Evolutionary conservation across 2,797 vertebrate genomes (phyloP).

Genomic region (Malurus leucopterus): DNA sequence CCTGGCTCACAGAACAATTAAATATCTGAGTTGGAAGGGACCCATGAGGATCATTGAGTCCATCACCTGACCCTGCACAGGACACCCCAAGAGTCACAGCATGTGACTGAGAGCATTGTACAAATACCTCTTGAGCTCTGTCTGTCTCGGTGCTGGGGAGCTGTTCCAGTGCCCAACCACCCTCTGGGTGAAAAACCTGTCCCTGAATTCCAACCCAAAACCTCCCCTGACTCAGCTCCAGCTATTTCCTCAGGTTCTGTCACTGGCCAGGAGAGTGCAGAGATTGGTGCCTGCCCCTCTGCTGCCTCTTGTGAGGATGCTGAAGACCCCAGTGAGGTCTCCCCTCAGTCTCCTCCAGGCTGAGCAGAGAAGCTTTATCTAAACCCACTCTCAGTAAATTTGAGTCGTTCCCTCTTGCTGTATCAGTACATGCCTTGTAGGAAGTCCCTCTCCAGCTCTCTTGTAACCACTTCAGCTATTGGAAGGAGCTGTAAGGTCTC

Average conservation of each 20-base stretch:
- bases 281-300: not conserved
- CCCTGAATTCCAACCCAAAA: not conserved
- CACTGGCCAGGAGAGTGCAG: not conserved
- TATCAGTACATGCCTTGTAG: not conserved
- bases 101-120: not conserved
- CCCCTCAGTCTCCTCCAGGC: not conserved
- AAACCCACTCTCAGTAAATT: not conserved
- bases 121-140: not conserved
- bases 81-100: not conserved
- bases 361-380: not conserved
- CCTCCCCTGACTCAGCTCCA: not conserved
- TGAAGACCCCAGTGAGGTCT: not conserved
- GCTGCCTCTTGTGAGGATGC: not conserved
- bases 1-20: not conserved
- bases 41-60: fast-evolving
- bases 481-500: not conserved
- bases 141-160: not conserved
- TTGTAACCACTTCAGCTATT: not conserved
- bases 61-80: not conserved
- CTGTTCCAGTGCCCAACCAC: not conserved
- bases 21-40: not conserved
- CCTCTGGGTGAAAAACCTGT: not conserved
- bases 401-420: fast-evolving
- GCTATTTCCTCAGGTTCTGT: not conserved
- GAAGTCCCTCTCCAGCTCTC: not conserved